Evolutionary conservation across 2,888 invertebrate genomes (phyloP), one percentile per base, ranked within the genome.

Genomic region (Andrena bicolor): DNA sequence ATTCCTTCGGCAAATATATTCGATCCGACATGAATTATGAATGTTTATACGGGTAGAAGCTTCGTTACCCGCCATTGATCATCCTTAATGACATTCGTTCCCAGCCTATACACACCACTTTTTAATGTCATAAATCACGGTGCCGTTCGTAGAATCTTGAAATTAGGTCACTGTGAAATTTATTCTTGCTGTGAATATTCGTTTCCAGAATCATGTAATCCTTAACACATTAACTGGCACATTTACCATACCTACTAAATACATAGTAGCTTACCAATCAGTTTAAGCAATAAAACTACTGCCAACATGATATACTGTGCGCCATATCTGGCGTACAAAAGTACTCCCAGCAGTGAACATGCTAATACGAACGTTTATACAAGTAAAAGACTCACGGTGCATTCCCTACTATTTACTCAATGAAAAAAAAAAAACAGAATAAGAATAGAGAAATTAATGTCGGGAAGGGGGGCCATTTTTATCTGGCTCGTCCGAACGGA

Each of bases 1-100:
- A 78, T 73, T 69, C 56, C 51, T 53, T 64, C 8, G 30, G 41
- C 32, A 64, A 68, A 73, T 74, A 68, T 68, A 74, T 73, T 74
- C 68, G 63, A 78, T 60, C 65, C 51, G n/a, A 23, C 49, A 65
- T 75, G 75, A 75, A 80, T 80, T 80, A 65, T 75, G 48, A 79
- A 79, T 70, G 69, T 76, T 71, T 80, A 32, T 61, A 32, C 23
- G 32, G 65, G 30, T 23, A 64, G 63, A 51, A 78, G 70, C 35
- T 64, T 48, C 75, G 35, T 65, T 60, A 26, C 49, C 51, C 60
- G 48, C 70, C 75, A 75, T 80, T 80, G 80, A 71, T 76, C 80
- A 76, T 66, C 32, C 49, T 26, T 69, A 69, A 74, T 41, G 56
- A 76, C 61, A 30, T 48, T 51, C 26, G 48, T 63, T 56, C n/a